Conservation (phyloP, 1,140 invertebrate genomes). For the Danaus plexippus region DNA sequence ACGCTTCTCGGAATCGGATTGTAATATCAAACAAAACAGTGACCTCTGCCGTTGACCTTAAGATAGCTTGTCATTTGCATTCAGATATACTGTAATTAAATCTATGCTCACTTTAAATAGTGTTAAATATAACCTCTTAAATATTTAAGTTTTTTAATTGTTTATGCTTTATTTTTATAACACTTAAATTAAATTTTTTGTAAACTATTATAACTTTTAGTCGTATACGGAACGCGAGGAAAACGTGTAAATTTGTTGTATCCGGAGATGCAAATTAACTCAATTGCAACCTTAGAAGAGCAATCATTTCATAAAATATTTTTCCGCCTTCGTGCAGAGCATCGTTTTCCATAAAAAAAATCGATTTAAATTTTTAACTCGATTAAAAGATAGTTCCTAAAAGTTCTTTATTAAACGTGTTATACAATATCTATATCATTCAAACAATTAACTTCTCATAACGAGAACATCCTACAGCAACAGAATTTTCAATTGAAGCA, state of each 20-base stretch:
- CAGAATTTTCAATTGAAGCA: slow-evolving; percentile 29
- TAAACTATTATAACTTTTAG: no score
- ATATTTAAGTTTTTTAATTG: no score
- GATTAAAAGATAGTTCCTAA: no score
- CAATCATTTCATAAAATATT: not conserved
- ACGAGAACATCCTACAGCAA: no score
- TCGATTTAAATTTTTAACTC: no score
- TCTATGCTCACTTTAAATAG: no score
- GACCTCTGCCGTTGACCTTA: slow-evolving; percentile 49
- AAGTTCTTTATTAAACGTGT: no score
- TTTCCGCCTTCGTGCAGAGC: not conserved
- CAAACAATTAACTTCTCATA: no score
- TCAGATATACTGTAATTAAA: slow-evolving; percentile 11
- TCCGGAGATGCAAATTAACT: slow-evolving; percentile 24
- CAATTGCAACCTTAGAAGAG: not conserved
- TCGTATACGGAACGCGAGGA: not conserved
- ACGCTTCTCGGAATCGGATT: slow-evolving; percentile 20
- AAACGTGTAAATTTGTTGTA: slow-evolving; percentile 18
- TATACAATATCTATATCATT: no score
- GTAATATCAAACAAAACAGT: slow-evolving; percentile 17
- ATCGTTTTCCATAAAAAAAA: not conserved
- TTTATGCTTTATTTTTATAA: no score
- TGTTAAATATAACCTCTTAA: no score
- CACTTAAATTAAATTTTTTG: no score
- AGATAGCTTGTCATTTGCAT: slow-evolving; percentile 13